Evolutionary conservation across 2,888 invertebrate genomes (phyloP).

Genomic region (Metacarcinus magister): DNA sequence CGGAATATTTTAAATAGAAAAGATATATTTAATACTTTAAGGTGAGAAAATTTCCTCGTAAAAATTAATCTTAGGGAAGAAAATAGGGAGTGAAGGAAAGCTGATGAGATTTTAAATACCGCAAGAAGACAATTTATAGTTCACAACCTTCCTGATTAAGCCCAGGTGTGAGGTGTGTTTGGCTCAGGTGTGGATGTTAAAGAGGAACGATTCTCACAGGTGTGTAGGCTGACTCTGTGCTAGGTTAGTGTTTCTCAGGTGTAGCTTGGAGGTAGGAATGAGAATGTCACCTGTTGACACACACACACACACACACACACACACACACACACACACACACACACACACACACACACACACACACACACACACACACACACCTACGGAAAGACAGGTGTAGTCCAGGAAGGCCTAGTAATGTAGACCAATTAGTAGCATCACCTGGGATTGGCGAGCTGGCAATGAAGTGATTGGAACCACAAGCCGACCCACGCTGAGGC

Average conservation of each 20-base stretch:
- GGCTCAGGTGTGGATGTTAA: background rate
- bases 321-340: background rate
- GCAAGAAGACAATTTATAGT: background rate
- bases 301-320: background rate
- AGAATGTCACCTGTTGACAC: background rate
- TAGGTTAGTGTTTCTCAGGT: background rate
- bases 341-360: conserved; percentile 40
- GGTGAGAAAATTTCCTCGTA: background rate
- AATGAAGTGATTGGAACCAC: conserved; percentile 5
- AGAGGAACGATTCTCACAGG: background rate
- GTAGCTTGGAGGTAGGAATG: background rate
- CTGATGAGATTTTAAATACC: background rate
- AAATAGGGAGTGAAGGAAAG: background rate
- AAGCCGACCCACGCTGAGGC: background rate
- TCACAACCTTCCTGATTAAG: background rate
- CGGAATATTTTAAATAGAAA: background rate
- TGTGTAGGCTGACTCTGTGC: background rate
- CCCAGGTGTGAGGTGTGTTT: background rate
- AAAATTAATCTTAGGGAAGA: background rate
- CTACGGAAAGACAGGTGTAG: background rate
- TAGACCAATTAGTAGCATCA: background rate
- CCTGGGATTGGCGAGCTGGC: conserved; percentile 21
- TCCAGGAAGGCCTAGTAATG: background rate
- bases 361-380: conserved; percentile 31
- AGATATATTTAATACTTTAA: background rate